Evolutionary conservation across 2,113 vertebrate genomes (phyloP), one percentile per base, ranked within the genome.

Genomic region (Nyctibius bracteatus): DNA sequence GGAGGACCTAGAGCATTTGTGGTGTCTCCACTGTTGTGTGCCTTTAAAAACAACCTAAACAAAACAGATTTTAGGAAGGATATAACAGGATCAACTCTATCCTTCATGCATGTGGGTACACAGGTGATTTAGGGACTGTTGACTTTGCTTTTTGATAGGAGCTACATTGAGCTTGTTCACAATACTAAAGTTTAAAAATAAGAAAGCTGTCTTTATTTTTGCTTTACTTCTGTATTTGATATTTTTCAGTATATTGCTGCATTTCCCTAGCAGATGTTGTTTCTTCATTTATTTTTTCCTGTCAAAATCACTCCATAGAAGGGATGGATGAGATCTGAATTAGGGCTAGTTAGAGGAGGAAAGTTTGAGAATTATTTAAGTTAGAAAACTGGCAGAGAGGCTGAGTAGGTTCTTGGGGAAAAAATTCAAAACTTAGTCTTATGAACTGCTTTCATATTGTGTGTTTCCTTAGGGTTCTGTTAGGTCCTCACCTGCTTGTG

Each of bases 71-170:
- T 85, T 39, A 30, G 37, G 10, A 74, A 67, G 14, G 28, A 19
- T 20, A 8, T 54, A n/a, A 35, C 25, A 63, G 11, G 23, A 65
- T 81, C 24, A 58, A 2, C 31, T 49, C 12, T 18, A 5, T 52
- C 4, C 10, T 82, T 58, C 0, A 0, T 59, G 30, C 8, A 0
- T 57, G 6, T 30, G 33, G 2, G 3, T 39, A 15, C n/a, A 57
- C 31, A 57, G 49, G n/a, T 72, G 33, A 19, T 41, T 67, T 62
- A 58, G 9, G 59, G 52, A 39, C n/a, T 4, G 5, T 5, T 58
- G 43, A 37, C 17, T 92, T 93, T 1, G 4, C 35, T 71, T 81
- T 44, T 22, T 79, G 8, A 2, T n/a, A 37, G 49, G 10, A 66
- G 3, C 44, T 47, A 27, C 7, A 25, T 14, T 51, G 25, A 82